Evolutionary conservation across 2,888 invertebrate genomes (phyloP).

Genomic region (Plebejus anna): DNA sequence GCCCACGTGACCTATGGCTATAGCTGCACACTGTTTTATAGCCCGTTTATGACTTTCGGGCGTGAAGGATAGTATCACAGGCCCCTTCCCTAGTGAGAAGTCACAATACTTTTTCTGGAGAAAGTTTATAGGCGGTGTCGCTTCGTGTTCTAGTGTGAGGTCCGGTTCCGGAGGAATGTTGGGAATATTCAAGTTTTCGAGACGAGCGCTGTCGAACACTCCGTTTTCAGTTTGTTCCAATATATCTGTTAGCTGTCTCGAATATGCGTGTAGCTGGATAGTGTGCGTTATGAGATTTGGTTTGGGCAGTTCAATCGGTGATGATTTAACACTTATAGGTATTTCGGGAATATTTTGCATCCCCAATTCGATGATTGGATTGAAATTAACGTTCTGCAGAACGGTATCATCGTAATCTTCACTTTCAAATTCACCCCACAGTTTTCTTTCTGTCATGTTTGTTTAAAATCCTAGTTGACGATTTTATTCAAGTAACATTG

Average conservation of each 20-base stretch:
- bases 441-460: conserved; percentile 52
- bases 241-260: conserved; percentile 58
- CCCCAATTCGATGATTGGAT: conserved; percentile 73
- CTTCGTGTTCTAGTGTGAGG: conserved; percentile 56
- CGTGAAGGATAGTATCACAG: conserved; percentile 65
- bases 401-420: conserved; percentile 57
- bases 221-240: conserved; percentile 62
- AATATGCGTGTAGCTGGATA: conserved; percentile 64
- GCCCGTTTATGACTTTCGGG: conserved; percentile 70
- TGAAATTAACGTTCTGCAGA: conserved; percentile 69
- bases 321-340: conserved; percentile 68
- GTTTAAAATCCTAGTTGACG: neutral
- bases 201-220: conserved; percentile 55
- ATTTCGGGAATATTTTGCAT: conserved; percentile 76
- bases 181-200: conserved; percentile 61
- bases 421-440: conserved; percentile 70
- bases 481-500: neutral
- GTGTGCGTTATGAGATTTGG: conserved; percentile 71
- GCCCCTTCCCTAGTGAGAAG: conserved; percentile 68
- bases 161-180: conserved; percentile 57
- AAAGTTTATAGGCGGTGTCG: conserved; percentile 62
- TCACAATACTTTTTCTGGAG: conserved; percentile 67
- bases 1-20: conserved; percentile 68
- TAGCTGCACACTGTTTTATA: conserved; percentile 66
- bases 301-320: conserved; percentile 67